Conservation (phyloP, 2,113 vertebrate species). For the Microtus ochrogaster region DNA sequence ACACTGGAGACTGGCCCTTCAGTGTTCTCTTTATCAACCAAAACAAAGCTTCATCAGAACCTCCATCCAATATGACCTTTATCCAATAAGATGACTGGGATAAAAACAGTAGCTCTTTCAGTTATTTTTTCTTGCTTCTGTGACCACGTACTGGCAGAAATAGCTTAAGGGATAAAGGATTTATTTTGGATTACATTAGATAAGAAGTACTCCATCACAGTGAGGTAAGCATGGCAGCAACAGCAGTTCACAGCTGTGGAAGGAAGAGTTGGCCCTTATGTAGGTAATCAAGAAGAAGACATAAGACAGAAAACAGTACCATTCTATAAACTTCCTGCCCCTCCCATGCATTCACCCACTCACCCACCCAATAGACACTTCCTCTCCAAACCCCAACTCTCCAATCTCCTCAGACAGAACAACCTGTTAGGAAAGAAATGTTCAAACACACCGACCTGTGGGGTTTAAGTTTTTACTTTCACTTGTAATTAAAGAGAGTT, state of each 20-base stretch:
- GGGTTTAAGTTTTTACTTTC: neutral
- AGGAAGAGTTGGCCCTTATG: neutral
- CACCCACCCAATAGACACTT: neutral
- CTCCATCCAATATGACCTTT: neutral
- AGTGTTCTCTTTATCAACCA: neutral
- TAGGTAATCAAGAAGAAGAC: neutral
- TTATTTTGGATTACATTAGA: neutral
- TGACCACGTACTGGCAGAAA: neutral
- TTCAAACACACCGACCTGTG: neutral
- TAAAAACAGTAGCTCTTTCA: neutral
- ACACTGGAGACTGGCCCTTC: neutral
- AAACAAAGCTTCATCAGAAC: neutral
- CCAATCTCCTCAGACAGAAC: neutral
- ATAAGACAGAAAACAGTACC: neutral
- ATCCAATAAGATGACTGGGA: neutral
- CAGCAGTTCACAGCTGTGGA: neutral
- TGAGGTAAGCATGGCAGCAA: neutral
- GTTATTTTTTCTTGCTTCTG: neutral
- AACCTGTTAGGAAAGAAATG: no score
- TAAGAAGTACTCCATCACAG: no score
- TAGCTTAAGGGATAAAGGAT: neutral
- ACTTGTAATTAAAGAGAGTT: slow-evolving; percentile 19
- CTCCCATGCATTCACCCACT: no score
- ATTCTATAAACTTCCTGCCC: no score
- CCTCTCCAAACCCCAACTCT: neutral